These are phyloP conservation scores for Eupithecia exiguata DNA, from an alignment of 2,888 invertebrate genomes.

Conservation along the genomic window DNA sequence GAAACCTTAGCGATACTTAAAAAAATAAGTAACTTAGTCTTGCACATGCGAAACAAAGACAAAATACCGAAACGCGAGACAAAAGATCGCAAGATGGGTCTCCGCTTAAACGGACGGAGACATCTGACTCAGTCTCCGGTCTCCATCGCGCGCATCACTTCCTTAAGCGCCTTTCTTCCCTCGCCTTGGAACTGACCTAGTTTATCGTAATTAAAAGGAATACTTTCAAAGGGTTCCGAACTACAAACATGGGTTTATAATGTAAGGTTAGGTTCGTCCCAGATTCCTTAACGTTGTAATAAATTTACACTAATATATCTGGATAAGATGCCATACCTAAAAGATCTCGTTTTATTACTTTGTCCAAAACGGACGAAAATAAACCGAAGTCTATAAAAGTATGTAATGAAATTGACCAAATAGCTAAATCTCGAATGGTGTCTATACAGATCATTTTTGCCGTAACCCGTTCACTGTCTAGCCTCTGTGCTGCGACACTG, in stretches of 20 bases:
- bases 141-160: not conserved
- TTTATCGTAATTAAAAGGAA: constrained; percentile 3
- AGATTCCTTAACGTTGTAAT: not conserved
- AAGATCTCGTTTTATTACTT: too few species aligned
- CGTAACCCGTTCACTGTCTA: not conserved
- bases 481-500: too few species aligned
- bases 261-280: not conserved
- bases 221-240: not conserved
- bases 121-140: not conserved
- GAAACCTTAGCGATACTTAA: too few species aligned
- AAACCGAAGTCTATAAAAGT: not conserved
- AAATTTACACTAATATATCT: not conserved
- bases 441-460: not conserved
- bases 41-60: not conserved
- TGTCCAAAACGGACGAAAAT: not conserved
- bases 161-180: not conserved
- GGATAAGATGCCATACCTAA: not conserved
- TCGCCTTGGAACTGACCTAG: constrained; percentile 39
- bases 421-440: not conserved
- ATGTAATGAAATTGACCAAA: not conserved
- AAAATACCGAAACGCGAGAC: not conserved
- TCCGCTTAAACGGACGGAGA: not conserved
- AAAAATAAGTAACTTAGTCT: too few species aligned
- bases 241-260: not conserved
- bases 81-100: not conserved